Percentiles rank a stretch among this genome's conserved stretches.
Conservation (phyloP, 2,797 vertebrate genomes). For the Tapera naevia region DNA sequence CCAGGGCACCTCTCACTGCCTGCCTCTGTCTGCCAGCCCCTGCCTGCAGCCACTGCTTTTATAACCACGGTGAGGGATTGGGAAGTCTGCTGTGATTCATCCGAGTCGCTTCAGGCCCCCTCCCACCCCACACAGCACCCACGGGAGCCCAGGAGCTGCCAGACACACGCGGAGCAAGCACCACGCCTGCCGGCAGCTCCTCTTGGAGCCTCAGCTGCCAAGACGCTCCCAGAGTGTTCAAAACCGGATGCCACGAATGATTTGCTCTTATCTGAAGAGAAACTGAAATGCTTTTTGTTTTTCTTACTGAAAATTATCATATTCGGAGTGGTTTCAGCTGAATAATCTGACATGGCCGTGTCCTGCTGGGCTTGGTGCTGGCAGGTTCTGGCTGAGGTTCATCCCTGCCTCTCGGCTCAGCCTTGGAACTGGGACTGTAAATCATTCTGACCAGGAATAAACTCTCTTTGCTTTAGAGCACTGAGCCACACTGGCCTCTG, state of each 20-base stretch:
- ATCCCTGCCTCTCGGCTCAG: not conserved
- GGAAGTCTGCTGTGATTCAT: not conserved
- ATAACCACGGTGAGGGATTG: not conserved
- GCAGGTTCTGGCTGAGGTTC: not conserved
- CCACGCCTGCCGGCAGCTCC: not conserved
- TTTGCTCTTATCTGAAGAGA: not conserved
- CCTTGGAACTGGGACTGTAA: not conserved
- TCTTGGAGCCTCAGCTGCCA: not conserved
- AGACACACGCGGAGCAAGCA: not conserved
- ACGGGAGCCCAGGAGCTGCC: not conserved
- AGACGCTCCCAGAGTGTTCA: not conserved
- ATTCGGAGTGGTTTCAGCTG: not conserved
- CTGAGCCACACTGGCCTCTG: not conserved
- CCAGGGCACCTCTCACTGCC: not conserved
- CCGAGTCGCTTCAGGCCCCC: not conserved
- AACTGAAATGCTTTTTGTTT: not conserved
- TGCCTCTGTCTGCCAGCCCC: not conserved
- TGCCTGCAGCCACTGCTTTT: not conserved
- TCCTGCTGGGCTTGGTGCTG: not conserved
- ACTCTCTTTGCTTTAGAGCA: not conserved
- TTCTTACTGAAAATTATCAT: not conserved
- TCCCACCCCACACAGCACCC: not conserved
- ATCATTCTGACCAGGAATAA: not conserved
- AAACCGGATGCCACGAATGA: not conserved
- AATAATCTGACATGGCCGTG: no score